Base-by-base conservation (phyloP, 2,113 vertebrate species). In the Trogon melanurus region DNA sequence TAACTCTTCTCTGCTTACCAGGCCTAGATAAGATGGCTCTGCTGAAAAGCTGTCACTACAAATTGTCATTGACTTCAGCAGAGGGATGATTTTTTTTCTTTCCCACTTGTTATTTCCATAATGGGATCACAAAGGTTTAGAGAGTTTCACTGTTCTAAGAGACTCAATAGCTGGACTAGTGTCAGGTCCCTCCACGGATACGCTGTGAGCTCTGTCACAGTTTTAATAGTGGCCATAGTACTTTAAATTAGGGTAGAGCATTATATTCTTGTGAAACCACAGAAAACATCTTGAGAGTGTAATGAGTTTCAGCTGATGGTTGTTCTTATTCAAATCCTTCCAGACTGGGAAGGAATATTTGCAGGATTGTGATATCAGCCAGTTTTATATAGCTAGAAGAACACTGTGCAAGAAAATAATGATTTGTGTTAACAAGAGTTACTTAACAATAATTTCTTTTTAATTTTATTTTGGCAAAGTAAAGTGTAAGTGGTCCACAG, bases 41-140 rank as follows among this genome's bases (percentile, higher is more conserved):
- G 74, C 60, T 93, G 96, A 50, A 87, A 95, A 88, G n/a, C 61
- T 79, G 25, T 92, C 88, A 47, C 60, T 53, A 30, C 48, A 94
- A 64, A 78, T 90, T 10, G 36, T 70, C 81, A 57, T 3, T 78
- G 64, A 53, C 85, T 84, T 88, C 21, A 83, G 67, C 6, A 32
- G 47, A 67, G 22, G 34, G 51, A 38, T 88, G 54, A 23, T 65
- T 45, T 56, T 67, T 41, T 3, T 9, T 3, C 4, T 32, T 25
- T 58, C 41, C 13, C 41, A 41, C 27, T 73, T 92, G 51, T 65
- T 11, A 38, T 95, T 92, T 80, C 67, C 82, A 51, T 62, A 70
- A 57, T n/a, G 38, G 69, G 29, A 88, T 84, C 89, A 81, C 10
- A 17, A 66, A 67, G 75, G 66, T 78, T 61, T 75, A 36, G 34